phyloP scores from a whole-genome alignment of 2,797 vertebrate genomes.

The Erpetoichthys calabaricus region DNA sequence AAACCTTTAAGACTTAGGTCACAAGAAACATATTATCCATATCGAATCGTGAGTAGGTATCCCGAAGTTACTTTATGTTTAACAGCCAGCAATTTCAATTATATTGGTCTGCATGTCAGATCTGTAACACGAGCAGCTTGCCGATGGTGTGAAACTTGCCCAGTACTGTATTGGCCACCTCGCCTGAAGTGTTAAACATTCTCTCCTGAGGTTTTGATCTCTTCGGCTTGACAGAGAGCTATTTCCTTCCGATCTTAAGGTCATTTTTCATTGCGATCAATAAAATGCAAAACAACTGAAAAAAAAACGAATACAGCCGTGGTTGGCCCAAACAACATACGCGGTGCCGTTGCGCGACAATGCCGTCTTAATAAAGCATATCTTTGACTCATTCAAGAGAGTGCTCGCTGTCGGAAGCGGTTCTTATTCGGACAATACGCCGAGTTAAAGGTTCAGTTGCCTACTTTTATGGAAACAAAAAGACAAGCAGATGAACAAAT shows the following conservation, averaged over 20 bases:
- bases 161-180: constrained; percentile 24
- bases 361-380: too few species aligned
- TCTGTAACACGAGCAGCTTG: constrained; percentile 27
- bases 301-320: constrained; percentile 7
- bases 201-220: constrained; percentile 21
- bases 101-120: constrained; percentile 26
- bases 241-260: constrained; percentile 13
- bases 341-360: too few species aligned
- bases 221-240: constrained; percentile 18
- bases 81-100: constrained; percentile 22
- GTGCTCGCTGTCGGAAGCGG: too few species aligned
- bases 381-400: too few species aligned
- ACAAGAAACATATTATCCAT: constrained; percentile 20
- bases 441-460: too few species aligned
- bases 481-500: too few species aligned
- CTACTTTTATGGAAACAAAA: too few species aligned
- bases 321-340: too few species aligned
- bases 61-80: constrained; percentile 15
- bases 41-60: constrained; percentile 27
- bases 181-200: constrained; percentile 20
- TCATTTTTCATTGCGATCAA: constrained; percentile 1
- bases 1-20: constrained; percentile 19
- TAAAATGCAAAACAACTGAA: constrained; percentile 12
- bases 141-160: constrained; percentile 14
- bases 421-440: too few species aligned